A percentile compares a stretch with the other conserved stretches of the same genome.
Evolutionary conservation across 2,888 invertebrate genomes (phyloP).

Genomic region (Caenorhabditis wallacei): DNA sequence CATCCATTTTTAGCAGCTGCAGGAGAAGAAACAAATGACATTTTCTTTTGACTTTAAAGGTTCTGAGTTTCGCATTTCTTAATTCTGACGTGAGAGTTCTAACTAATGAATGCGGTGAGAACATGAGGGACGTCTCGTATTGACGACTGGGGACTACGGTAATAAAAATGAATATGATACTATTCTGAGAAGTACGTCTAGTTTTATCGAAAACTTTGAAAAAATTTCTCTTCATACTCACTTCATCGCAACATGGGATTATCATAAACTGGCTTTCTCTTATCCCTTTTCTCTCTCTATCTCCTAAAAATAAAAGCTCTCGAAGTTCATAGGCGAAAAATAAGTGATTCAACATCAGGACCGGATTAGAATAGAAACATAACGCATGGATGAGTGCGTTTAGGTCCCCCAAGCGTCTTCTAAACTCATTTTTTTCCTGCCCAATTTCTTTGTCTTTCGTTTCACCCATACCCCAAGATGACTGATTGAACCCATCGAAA

Average conservation of each 20-base stretch:
- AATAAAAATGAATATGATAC: neutral
- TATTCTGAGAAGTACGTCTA: no score
- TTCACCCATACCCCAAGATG: constrained; percentile 14
- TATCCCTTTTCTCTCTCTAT: neutral
- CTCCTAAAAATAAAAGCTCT: constrained; percentile 3
- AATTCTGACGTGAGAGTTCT: constrained; percentile 18
- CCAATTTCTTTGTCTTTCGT: neutral
- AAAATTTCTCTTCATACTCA: no score
- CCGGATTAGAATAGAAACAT: constrained; percentile 42
- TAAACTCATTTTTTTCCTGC: constrained; percentile 16
- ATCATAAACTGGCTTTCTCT: neutral
- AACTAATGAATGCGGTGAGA: constrained; percentile 13
- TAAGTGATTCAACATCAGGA: constrained; percentile 24
- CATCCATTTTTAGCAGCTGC: constrained; percentile 14
- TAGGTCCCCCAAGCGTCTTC: constrained; percentile 11
- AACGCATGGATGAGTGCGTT: constrained; percentile 56
- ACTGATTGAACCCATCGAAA: constrained; percentile 13
- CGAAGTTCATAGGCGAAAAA: constrained; percentile 29
- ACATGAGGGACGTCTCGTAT: neutral
- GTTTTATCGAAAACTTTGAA: no score
- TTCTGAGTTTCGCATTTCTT: constrained; percentile 18
- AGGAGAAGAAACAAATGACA: neutral
- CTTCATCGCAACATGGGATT: neutral
- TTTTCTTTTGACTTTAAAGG: neutral
- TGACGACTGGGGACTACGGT: neutral